phyloP scores from a whole-genome alignment of 1,140 invertebrate genomes.

The Apis florea region DNA sequence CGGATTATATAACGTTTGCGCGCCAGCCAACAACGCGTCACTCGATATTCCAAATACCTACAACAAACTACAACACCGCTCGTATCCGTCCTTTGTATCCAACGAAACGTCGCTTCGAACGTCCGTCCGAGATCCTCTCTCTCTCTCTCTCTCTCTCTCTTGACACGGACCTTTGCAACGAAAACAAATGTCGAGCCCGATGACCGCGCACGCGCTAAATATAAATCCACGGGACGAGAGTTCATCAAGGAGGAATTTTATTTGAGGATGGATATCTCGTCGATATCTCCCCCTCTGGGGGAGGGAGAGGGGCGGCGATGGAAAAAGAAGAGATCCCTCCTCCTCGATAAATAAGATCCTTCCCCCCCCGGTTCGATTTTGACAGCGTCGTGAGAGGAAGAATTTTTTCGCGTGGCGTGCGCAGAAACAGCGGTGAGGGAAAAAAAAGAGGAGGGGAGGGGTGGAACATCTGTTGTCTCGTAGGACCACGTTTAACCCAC shows the following conservation, averaged over 20 bases:
- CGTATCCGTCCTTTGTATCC: not conserved
- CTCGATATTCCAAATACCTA: not conserved
- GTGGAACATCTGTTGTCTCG: slow-evolving; percentile 53
- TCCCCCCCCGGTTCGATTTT: slow-evolving; percentile 54
- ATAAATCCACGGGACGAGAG: slow-evolving; percentile 25
- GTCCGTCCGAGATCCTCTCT: too few species aligned
- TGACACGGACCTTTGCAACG: not conserved
- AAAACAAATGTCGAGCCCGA: too few species aligned
- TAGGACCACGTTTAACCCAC: slow-evolving; percentile 28
- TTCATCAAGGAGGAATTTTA: slow-evolving; percentile 47
- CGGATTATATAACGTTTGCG: not conserved
- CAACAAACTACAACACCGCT: not conserved
- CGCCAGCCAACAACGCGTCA: not conserved
- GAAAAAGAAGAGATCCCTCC: slow-evolving; percentile 13
- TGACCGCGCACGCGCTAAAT: slow-evolving; percentile 18
- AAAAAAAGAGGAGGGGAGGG: not conserved
- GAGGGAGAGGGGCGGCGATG: not conserved
- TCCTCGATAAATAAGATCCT: slow-evolving; percentile 61
- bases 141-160: not conserved
- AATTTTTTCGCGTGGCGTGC: slow-evolving; percentile 58
- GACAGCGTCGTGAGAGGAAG: slow-evolving; percentile 50
- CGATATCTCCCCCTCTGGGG: slow-evolving; percentile 33
- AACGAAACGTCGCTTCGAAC: not conserved
- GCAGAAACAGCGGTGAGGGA: slow-evolving; percentile 36
- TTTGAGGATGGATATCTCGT: slow-evolving; percentile 32